Evolutionary conservation across 2,113 vertebrate genomes (phyloP), one percentile per base, ranked within the genome.

Genomic region (Gymnocephalus cernua): DNA sequence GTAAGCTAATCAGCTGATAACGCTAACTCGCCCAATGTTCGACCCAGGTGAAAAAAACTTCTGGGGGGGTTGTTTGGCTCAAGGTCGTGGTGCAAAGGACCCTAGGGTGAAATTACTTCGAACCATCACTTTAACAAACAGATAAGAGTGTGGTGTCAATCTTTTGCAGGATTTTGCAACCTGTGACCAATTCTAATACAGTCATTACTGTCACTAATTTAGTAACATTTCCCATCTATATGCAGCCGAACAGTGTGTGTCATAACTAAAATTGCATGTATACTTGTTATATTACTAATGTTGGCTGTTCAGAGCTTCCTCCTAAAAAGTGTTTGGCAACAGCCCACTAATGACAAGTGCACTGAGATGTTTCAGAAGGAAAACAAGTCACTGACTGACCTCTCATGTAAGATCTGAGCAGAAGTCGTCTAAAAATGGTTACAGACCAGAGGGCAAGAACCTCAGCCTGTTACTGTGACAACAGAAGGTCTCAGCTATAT

Each of bases 381-480:
- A 89, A 87, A 84, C 63, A 81, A 68, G 61, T 51, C 51, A 21
- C 25, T 51, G 18, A 21, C 27, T 50, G 77, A 74, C 47, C 70
- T 91, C 89, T 94, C 94, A 88, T 89, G 87, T 89, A 89, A 90
- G 84, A 85, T 47, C 84, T 63, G 80, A 56, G 82, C 91, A 93
- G 61, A 88, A 82, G 84, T 74, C 19, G 7, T 83, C 95, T 96
- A 96, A 93, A 96, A 95, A 95, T 89, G 92, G 95, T 89, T 92
- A 82, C 89, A 91, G 91, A 93, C 74, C 91, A 90, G 89, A 89
- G 93, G 83, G 92, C 93, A 93, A 88, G 90, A 93, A 95, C 92
- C 94, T 76, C 74, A 23, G 73, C 65, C 69, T 50, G 69, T 82
- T 44, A 65, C 57, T 85, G 67, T n/a, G 68, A 69, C 81, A 81